Conservation (phyloP, 2,797 vertebrate genomes). For the Fringilla coelebs region DNA sequence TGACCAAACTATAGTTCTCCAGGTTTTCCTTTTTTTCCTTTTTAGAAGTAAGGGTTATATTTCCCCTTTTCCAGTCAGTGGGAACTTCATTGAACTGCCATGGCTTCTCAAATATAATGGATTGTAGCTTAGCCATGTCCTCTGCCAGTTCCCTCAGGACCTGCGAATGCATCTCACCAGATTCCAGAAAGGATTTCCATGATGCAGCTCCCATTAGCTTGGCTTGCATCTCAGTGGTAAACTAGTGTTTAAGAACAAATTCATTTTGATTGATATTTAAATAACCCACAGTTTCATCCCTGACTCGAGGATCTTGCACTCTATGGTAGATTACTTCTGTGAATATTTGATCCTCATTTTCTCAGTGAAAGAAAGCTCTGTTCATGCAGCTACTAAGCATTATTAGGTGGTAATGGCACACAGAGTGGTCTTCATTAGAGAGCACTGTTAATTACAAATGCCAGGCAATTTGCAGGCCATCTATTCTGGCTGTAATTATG, state of each 20-base stretch:
- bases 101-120: not conserved
- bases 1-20: not conserved
- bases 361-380: not conserved
- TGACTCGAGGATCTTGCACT: not conserved
- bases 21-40: not conserved
- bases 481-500: constrained; percentile 24
- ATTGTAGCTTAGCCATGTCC: not conserved
- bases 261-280: not conserved
- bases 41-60: not conserved
- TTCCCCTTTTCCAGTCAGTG: not conserved
- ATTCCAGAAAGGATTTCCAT: not conserved
- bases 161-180: not conserved
- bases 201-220: not conserved
- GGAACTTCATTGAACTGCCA: not conserved
- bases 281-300: not conserved
- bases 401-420: not conserved
- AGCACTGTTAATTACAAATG: constrained; percentile 9
- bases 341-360: constrained; percentile 11
- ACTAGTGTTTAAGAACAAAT: not conserved
- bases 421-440: not conserved
- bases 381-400: not conserved
- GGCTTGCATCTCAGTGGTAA: not conserved
- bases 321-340: not conserved
- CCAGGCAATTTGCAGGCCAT: not conserved
- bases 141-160: not conserved